Evolutionary conservation across 2,888 invertebrate species (phyloP).

Genomic region (Mamestra brassicae): DNA sequence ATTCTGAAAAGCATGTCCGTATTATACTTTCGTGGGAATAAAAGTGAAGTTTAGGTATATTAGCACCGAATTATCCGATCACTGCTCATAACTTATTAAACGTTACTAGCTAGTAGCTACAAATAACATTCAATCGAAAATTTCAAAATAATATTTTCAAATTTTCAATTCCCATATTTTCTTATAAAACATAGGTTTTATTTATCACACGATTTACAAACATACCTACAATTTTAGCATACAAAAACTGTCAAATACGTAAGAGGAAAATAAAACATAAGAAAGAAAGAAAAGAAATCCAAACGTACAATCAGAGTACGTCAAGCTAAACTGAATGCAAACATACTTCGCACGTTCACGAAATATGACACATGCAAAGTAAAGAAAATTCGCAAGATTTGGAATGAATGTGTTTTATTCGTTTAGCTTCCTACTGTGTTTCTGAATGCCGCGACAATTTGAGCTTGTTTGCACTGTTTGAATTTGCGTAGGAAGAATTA

Average conservation of each 20-base stretch:
- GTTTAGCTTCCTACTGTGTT: constrained; percentile 22
- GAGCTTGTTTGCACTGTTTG: constrained; percentile 23
- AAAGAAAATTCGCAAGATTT: constrained; percentile 37
- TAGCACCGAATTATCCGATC: no score
- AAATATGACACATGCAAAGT: constrained; percentile 43
- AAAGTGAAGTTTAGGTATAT: no score
- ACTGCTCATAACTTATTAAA: no score
- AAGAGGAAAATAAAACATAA: constrained; percentile 38
- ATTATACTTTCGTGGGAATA: no score
- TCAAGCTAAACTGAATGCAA: constrained; percentile 60
- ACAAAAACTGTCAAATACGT: constrained; percentile 24
- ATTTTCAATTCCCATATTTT: background rate
- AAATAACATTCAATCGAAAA: background rate
- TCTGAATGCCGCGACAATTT: constrained; percentile 27
- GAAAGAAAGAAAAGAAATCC: constrained; percentile 24
- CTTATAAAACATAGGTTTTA: background rate
- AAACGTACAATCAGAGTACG: constrained; percentile 51
- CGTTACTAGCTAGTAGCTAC: no score
- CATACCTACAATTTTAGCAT: background rate
- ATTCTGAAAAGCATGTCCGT: no score
- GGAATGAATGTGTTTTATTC: constrained; percentile 32
- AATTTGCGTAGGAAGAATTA: background rate
- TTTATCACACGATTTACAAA: constrained; percentile 12
- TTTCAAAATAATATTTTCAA: background rate
- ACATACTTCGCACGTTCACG: constrained; percentile 48